A percentile compares a stretch with the other conserved stretches of the same genome.
These are phyloP conservation scores for Lagocephalus sceleratus DNA, from an alignment of 2,797 vertebrate species.

Conservation along the genomic window DNA sequence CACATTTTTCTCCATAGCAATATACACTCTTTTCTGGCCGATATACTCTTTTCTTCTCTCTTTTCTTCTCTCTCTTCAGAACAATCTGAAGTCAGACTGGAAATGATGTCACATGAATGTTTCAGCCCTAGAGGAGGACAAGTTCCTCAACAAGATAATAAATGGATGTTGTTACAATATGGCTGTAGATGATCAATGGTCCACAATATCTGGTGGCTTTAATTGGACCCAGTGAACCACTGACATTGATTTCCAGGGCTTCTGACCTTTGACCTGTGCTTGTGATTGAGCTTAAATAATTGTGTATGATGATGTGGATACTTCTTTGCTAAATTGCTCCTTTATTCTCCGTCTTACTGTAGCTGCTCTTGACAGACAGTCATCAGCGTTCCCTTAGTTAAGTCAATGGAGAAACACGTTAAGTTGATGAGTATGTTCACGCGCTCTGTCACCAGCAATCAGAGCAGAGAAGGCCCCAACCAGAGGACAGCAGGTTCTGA, in stretches of 20 bases:
- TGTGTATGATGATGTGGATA: slow-evolving; percentile 3
- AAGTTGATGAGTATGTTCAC: neutral
- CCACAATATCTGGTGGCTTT: slow-evolving; percentile 13
- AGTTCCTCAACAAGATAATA: slow-evolving; percentile 25
- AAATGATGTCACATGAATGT: neutral
- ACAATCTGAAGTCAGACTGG: neutral
- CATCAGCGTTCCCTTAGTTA: no score
- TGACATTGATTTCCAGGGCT: slow-evolving; percentile 42
- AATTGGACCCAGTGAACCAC: slow-evolving; percentile 36
- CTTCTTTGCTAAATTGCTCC: no score
- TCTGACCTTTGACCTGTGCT: slow-evolving; percentile 33
- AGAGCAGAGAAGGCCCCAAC: slow-evolving; percentile 35
- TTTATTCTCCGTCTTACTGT: no score
- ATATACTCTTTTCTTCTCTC: neutral
- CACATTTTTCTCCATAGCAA: no score
- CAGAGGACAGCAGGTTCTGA: slow-evolving; percentile 38
- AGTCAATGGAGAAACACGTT: neutral
- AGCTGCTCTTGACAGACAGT: no score
- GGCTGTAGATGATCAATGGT: slow-evolving; percentile 30
- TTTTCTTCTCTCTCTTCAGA: slow-evolving; percentile 1
- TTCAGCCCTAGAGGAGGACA: neutral
- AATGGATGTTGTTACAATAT: slow-evolving; percentile 1
- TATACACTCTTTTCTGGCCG: no score
- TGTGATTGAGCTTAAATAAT: slow-evolving; percentile 2
- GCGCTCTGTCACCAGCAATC: slow-evolving; percentile 4